These are phyloP conservation scores for Nebria salina DNA, from an alignment of 2,888 invertebrate genomes.

Conservation along the genomic window DNA sequence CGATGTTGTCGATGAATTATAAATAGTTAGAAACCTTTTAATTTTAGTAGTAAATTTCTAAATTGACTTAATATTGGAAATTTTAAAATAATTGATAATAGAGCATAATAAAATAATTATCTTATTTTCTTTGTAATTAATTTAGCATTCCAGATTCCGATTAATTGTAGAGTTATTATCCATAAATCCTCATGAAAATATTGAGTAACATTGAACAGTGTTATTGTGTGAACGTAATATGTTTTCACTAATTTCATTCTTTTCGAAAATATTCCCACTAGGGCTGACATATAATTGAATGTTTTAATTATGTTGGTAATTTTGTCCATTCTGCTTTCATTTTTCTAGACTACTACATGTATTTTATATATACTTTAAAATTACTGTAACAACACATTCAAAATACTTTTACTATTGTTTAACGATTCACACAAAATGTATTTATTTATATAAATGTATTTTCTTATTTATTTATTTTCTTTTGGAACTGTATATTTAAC, in stretches of 20 bases:
- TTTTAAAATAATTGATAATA: too few species aligned
- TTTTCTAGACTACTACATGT: slow-evolving; percentile 5
- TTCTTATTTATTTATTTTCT: slow-evolving; percentile 3
- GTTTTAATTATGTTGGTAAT: slow-evolving; percentile 24
- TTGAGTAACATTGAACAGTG: neutral
- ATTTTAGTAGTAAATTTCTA: too few species aligned
- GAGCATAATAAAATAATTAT: too few species aligned
- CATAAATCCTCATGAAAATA: neutral
- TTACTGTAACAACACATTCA: neutral
- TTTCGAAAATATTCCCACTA: slow-evolving; percentile 18
- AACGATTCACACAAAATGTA: slow-evolving; percentile 28
- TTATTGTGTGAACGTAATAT: neutral
- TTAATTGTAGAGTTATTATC: neutral
- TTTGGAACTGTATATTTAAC: slow-evolving; percentile 3
- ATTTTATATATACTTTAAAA: neutral
- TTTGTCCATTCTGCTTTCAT: slow-evolving; percentile 25
- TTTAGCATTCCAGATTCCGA: too few species aligned
- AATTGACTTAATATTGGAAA: too few species aligned
- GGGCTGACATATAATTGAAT: slow-evolving; percentile 19
- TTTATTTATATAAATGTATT: slow-evolving; percentile 4
- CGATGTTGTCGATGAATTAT: too few species aligned
- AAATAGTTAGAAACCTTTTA: too few species aligned
- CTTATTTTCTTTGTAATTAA: too few species aligned
- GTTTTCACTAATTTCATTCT: neutral
- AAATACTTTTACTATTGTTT: slow-evolving; percentile 38